phyloP scores from a whole-genome alignment of 2,888 invertebrate genomes.

The Agriopis aurantiaria region DNA sequence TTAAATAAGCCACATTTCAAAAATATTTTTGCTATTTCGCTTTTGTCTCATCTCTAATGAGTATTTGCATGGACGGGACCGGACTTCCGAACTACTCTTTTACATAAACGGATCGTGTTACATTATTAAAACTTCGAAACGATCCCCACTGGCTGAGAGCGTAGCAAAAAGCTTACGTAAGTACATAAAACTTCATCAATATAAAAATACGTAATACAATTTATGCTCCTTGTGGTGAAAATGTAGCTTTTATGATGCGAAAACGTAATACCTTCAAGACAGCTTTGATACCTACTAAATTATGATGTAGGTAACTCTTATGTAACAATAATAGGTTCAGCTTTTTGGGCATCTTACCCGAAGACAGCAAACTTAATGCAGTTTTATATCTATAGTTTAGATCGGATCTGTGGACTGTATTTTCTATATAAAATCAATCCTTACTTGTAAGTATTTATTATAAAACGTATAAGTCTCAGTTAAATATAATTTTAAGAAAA shows the following conservation, averaged over 20 bases:
- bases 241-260: slow-evolving; percentile 4
- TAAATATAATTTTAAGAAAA: no score
- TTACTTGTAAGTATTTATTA: no score
- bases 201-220: slow-evolving; percentile 12
- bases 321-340: not conserved
- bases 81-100: not conserved
- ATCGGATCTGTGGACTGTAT: no score
- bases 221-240: not conserved
- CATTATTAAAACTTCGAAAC: slow-evolving; percentile 10
- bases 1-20: no score
- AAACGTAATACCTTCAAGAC: not conserved
- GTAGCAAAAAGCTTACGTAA: slow-evolving; percentile 4
- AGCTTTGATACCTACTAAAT: not conserved
- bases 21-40: no score
- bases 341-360: no score
- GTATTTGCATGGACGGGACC: not conserved
- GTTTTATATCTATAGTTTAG: no score
- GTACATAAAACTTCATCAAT: slow-evolving; percentile 9
- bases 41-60: not conserved
- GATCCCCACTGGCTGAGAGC: not conserved
- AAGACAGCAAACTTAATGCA: no score
- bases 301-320: not conserved
- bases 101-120: slow-evolving; percentile 10
- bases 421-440: no score
- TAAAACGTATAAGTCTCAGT: no score